Percentiles rank a stretch among this genome's conserved stretches.
These are phyloP conservation scores for Phenganax marumi DNA, from an alignment of 92 coral and sea anemone species.

Conservation along the genomic window DNA sequence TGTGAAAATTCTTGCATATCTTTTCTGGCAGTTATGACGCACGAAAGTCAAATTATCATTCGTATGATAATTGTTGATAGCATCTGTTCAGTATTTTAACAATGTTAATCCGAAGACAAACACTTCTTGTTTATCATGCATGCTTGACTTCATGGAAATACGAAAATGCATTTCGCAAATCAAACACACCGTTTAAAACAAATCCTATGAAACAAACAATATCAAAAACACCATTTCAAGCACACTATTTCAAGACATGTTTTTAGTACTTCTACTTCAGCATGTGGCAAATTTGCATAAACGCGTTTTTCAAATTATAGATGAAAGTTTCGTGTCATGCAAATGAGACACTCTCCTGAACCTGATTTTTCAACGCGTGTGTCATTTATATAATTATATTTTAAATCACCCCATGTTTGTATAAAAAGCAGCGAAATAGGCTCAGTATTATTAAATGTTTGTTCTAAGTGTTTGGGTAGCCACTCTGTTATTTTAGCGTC, in stretches of 20 bases:
- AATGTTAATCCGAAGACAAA: constrained; percentile 3
- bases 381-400: neutral
- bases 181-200: too few species aligned
- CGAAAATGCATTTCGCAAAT: neutral
- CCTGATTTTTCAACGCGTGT: neutral
- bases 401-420: constrained; percentile 3
- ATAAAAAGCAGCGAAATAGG: constrained; percentile 3
- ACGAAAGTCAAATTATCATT: neutral
- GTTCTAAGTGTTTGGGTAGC: constrained; percentile 9
- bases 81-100: neutral
- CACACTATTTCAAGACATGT: too few species aligned
- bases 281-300: too few species aligned
- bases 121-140: neutral
- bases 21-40: too few species aligned
- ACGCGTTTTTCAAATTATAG: too few species aligned
- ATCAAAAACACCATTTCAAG: too few species aligned
- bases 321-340: neutral
- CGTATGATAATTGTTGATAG: neutral
- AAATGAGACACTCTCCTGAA: neutral
- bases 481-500: neutral
- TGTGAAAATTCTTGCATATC: too few species aligned
- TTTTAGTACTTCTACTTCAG: too few species aligned
- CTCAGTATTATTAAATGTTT: constrained; percentile 1
- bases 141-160: neutral
- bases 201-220: too few species aligned